phyloP scores from a whole-genome alignment of 2,888 invertebrate species.

The Hyposoter dolosus region DNA sequence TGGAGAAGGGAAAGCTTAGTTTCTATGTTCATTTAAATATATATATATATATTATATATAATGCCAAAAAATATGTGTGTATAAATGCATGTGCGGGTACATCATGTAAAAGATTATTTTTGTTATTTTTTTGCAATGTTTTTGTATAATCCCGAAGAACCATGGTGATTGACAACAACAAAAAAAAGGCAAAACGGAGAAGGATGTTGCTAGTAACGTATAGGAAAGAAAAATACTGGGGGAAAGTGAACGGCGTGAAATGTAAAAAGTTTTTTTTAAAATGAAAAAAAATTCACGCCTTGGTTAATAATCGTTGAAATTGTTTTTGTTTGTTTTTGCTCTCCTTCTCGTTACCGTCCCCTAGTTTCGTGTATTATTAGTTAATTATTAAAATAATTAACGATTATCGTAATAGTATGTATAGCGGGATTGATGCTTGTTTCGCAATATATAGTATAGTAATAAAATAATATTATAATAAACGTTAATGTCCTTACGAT shows the following conservation, averaged over 20 bases:
- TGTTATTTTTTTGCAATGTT: background rate
- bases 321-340: constrained; percentile 53
- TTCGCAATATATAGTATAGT: constrained; percentile 67
- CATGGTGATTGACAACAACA: constrained; percentile 42
- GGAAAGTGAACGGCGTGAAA: constrained; percentile 61
- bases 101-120: constrained; percentile 64
- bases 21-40: constrained; percentile 74
- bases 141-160: constrained; percentile 35
- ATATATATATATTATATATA: constrained; percentile 73
- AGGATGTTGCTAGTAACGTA: constrained; percentile 61
- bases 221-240: constrained; percentile 67
- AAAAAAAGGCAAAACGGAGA: constrained; percentile 57
- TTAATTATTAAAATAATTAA: constrained; percentile 78
- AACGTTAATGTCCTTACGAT: constrained; percentile 79
- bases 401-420: constrained; percentile 73
- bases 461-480: constrained; percentile 76
- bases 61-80: constrained; percentile 73
- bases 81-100: constrained; percentile 74
- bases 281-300: constrained; percentile 72
- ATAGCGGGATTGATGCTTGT: constrained; percentile 66
- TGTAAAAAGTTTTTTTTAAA: constrained; percentile 72
- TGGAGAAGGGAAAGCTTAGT: constrained; percentile 73
- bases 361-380: constrained; percentile 72
- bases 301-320: constrained; percentile 68
- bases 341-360: constrained; percentile 70